Base-by-base conservation (phyloP, 2,113 vertebrate species). In the Smithornis capensis region DNA sequence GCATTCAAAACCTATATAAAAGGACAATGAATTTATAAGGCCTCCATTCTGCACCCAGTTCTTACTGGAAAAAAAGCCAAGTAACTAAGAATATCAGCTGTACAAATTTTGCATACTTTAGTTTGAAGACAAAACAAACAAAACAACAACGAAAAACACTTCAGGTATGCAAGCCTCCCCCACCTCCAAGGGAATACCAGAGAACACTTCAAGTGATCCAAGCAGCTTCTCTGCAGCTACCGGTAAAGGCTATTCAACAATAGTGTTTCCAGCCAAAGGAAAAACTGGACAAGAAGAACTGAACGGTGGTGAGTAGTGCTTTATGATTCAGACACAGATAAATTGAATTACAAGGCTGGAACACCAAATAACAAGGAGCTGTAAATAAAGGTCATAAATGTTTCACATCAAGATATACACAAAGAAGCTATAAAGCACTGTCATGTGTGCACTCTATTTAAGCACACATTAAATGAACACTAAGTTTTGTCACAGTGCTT, bases 361-460 rank as follows among this genome's bases (percentile, higher is more conserved):
- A 93, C 44, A 78, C 27, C 24, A 80, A 83, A 64, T 37, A 90
- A 75, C 44, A 92, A 60, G 42, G 60, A 93, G 35, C 31, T 89
- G 85, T 86, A 95, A 96, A 95, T 92, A 80, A 94, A 90, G 19
- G 60, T 90, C 49, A 88, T 86, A 90, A 94, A 81, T 3, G 10
- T 77, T 95, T 68, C 76, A 13, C 9, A 35, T 47, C 56, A 86
- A 92, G 68, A 68, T 67, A 27, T 15, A 71, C 56, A 49, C 60
- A 90, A 64, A 83, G 64, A 78, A 81, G 52, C 25, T 70, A 21
- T 86, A 94, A 92, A 93, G 22, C 29, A 67, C 37, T 55, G 29
- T 40, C 67, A 59, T 15, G 8, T 24, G 84, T 33, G 31, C 28
- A 35, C 31, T 81, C 22, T 44, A n/a, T 44, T 85, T 31, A 65